Evolutionary conservation across 2,113 vertebrate genomes (phyloP), one percentile per base, ranked within the genome.

Genomic region (Gallinago paraguaiae): DNA sequence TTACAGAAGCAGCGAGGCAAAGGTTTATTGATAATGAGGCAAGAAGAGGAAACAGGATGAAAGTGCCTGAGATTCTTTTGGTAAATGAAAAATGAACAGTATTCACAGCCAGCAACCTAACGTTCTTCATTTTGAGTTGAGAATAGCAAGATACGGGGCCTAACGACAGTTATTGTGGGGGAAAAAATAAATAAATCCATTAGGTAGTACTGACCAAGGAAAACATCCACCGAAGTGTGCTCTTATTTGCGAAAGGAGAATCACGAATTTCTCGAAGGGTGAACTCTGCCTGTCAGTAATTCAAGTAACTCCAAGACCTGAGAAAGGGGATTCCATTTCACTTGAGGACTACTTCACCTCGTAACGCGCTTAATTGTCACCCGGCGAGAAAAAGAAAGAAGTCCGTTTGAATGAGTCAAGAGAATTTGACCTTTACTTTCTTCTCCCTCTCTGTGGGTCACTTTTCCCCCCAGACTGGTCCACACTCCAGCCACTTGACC

Each of bases 21-120:
- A 92, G 51, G 85, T 82, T 90, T 88, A 54, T 74, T 92, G 93
- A 96, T 88, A 94, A 95, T 61, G 79, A 94, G 90, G 60, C 71
- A 86, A 30, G 33, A 53, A 67, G 41, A 94, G 87, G 82, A 96
- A 94, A 85, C 59, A 43, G 59, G 51, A 85, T 95, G 67, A 61
- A 85, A 46, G 65, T 74, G 59, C 67, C n/a, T 48, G 28, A 69
- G 63, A 65, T 76, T 82, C 84, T 70, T 86, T n/a, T 74, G 30
- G 46, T 50, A 85, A 82, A 85, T 24, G 45, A 89, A 69, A 30
- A 76, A 86, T 9, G 56, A 82, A 77, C 18, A 37, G 22, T n/a
- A 46, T 80, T 93, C 7, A 4, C n/a, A 90, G 78, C 31, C 24
- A 41, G 20, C 23, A 59, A 46, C 15, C 61, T 39, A n/a, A 37